Conservation (phyloP, 2,888 invertebrate species). For the Drosophila kambysellisi region DNA sequence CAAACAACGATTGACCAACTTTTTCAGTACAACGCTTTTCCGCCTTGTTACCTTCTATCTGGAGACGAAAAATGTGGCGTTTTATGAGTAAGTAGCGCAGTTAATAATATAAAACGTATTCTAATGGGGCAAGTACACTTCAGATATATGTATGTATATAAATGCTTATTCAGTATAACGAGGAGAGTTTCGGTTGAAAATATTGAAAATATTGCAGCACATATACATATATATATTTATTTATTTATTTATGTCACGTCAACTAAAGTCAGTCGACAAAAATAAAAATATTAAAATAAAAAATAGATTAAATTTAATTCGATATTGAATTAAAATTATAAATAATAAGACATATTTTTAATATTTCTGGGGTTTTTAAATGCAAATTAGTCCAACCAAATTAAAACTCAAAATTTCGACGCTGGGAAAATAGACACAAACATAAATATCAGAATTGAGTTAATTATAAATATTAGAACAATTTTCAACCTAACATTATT, state of each 20-base stretch:
- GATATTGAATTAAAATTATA: too few species aligned
- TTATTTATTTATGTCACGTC: not conserved
- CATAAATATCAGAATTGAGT: too few species aligned
- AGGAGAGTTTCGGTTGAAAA: too few species aligned
- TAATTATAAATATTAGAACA: too few species aligned
- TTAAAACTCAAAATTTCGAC: too few species aligned
- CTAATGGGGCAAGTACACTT: too few species aligned
- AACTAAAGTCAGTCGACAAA: not conserved
- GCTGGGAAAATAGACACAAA: too few species aligned
- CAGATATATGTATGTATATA: too few species aligned
- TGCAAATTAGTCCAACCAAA: too few species aligned
- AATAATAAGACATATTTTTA: too few species aligned
- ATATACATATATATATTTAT: not conserved
- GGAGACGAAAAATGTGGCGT: conserved; percentile 34
- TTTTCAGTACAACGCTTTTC: conserved; percentile 40
- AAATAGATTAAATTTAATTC: not conserved
- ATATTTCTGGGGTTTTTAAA: too few species aligned
- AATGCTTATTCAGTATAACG: not conserved
- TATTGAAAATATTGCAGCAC: not conserved
- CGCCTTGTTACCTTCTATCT: conserved; percentile 22
- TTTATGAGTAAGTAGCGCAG: conserved; percentile 65
- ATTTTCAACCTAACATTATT: too few species aligned
- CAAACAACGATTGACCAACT: conserved; percentile 63
- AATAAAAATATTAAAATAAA: not conserved
- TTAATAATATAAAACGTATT: not conserved